Conservation (phyloP, 2,113 vertebrate genomes). For the Scatophagus argus region DNA sequence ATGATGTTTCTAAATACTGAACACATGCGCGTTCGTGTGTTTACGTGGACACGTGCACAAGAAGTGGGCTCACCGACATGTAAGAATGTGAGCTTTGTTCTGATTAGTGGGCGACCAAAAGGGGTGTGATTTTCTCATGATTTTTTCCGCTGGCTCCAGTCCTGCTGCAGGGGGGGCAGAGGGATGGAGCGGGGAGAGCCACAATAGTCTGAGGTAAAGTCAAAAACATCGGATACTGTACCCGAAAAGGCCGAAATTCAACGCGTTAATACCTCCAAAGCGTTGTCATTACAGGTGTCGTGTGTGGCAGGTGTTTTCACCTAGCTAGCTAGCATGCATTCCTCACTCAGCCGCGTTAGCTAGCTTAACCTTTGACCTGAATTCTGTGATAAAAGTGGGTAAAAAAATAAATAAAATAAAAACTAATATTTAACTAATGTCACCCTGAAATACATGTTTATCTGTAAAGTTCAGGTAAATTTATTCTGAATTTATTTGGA, state of each 20-base stretch:
- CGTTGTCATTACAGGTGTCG: background rate
- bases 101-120: constrained; percentile 65
- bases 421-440: background rate
- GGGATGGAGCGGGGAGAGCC: background rate
- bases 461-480: background rate
- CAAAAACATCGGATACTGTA: background rate
- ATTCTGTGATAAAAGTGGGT: background rate
- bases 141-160: background rate
- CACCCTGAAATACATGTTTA: background rate
- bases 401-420: no score
- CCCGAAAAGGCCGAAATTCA: rapidly evolving
- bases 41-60: constrained; percentile 5
- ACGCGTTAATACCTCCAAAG: no score
- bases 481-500: background rate
- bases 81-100: constrained; percentile 26
- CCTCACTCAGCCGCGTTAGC: background rate
- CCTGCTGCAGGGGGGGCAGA: background rate
- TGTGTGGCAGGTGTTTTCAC: no score
- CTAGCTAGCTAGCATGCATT: constrained; percentile 7
- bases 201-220: constrained; percentile 26
- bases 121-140: constrained; percentile 63
- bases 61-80: background rate
- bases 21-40: no score
- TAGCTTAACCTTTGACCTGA: constrained; percentile 5
- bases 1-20: background rate